Percentiles rank a stretch among this genome's conserved stretches.
These are phyloP conservation scores for Podarcis lilfordi DNA, from an alignment of 2,797 vertebrate species.

Conservation along the genomic window DNA sequence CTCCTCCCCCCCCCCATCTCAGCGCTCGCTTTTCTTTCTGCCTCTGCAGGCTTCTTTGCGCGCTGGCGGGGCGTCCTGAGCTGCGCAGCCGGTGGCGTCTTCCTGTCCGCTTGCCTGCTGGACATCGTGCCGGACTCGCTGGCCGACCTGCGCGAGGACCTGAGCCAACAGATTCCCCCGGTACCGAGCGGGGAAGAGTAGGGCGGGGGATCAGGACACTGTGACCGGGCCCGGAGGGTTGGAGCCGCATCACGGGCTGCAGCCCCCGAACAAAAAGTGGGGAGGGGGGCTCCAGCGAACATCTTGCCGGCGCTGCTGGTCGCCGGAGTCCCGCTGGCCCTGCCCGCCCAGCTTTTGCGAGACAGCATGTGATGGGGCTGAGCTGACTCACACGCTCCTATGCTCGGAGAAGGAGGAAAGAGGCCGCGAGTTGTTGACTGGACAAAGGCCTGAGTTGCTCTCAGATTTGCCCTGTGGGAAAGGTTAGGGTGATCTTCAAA, in stretches of 20 bases:
- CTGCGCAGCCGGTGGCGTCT: conserved; percentile 87
- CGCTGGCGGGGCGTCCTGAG: conserved; percentile 83
- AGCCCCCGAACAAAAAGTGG: too few relatives aligned
- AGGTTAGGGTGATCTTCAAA: too few relatives aligned
- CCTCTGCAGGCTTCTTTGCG: conserved; percentile 70
- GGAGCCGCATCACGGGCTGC: too few relatives aligned
- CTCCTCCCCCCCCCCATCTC: neutral
- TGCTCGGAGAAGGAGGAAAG: too few relatives aligned
- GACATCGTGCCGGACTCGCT: conserved; percentile 89
- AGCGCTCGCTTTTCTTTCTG: neutral
- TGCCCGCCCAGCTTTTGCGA: neutral
- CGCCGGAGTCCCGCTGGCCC: too few relatives aligned
- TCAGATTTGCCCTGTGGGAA: too few relatives aligned
- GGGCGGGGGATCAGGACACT: neutral
- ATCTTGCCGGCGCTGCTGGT: too few relatives aligned
- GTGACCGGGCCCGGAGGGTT: too few relatives aligned
- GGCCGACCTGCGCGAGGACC: conserved; percentile 77
- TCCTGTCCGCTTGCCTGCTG: conserved; percentile 85
- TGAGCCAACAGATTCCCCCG: conserved; percentile 65
- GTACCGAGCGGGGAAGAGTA: conserved; percentile 52
- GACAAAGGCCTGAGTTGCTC: too few relatives aligned
- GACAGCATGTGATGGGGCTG: neutral
- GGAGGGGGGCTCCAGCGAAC: too few relatives aligned
- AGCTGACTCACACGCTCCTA: too few relatives aligned
- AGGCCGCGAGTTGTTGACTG: too few relatives aligned